Percentiles rank a stretch among this genome's conserved stretches.
These are phyloP conservation scores for Agrilus biguttatus DNA, from an alignment of 2,888 invertebrate species.

Conservation along the genomic window DNA sequence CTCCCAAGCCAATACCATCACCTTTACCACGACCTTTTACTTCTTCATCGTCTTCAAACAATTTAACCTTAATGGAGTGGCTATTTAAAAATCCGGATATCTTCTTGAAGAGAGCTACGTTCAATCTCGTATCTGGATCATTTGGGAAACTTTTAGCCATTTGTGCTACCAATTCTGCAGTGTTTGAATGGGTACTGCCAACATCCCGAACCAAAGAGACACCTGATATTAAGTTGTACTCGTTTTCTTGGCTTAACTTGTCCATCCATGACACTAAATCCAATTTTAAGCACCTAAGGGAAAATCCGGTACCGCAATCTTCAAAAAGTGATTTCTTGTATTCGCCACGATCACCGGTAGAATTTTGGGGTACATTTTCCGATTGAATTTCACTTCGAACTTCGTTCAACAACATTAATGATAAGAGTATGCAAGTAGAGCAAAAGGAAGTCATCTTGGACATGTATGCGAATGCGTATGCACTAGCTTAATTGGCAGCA, in stretches of 20 bases:
- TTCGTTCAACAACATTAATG: background rate
- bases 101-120: conserved; percentile 53
- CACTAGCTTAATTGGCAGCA: too few species aligned
- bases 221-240: conserved; percentile 51
- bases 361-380: background rate
- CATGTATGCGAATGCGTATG: conserved; percentile 6
- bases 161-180: conserved; percentile 51
- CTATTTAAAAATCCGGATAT: conserved; percentile 52
- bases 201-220: conserved; percentile 51
- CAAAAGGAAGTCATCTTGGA: too few species aligned
- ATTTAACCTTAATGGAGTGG: conserved; percentile 51
- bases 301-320: conserved; percentile 41
- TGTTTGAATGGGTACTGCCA: conserved; percentile 29
- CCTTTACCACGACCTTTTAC: conserved; percentile 40
- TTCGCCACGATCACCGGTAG: conserved; percentile 9
- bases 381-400: too few species aligned
- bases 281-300: conserved; percentile 57
- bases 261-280: conserved; percentile 59
- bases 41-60: conserved; percentile 43
- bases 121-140: conserved; percentile 56
- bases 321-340: conserved; percentile 20
- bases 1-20: conserved; percentile 30
- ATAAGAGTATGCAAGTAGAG: too few species aligned
- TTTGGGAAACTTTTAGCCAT: conserved; percentile 55
- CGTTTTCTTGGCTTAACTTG: conserved; percentile 47